phyloP scores from a whole-genome alignment of 2,113 vertebrate genomes.

The Phylloscopus trochiloides region DNA sequence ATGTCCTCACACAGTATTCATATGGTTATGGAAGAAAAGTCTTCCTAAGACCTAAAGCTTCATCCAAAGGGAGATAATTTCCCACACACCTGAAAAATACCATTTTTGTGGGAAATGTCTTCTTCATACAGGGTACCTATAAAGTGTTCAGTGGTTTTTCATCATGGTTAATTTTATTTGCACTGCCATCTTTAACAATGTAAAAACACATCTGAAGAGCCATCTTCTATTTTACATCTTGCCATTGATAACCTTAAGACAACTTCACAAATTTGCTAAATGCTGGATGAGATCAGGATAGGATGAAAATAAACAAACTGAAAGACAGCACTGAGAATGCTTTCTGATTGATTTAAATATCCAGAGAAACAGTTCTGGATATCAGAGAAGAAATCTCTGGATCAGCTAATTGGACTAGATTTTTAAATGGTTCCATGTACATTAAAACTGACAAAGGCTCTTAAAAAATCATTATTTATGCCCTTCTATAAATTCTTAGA shows the following conservation, averaged over 20 bases:
- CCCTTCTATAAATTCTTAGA: background rate
- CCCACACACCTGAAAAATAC: background rate
- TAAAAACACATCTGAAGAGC: background rate
- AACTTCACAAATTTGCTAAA: background rate
- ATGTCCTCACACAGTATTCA: background rate
- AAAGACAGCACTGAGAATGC: background rate
- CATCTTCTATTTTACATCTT: background rate
- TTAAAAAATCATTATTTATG: slow-evolving; percentile 15
- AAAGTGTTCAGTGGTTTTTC: background rate
- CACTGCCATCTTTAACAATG: background rate
- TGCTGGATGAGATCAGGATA: background rate
- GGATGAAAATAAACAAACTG: background rate
- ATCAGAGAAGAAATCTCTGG: background rate
- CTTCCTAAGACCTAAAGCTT: background rate
- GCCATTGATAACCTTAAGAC: background rate
- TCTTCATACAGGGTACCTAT: background rate
- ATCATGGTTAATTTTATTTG: background rate
- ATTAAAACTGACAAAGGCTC: slow-evolving; percentile 5
- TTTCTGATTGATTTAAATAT: background rate
- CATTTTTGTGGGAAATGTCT: background rate
- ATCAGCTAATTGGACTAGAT: background rate
- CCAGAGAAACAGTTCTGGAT: background rate
- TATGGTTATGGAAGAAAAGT: background rate
- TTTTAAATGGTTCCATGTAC: background rate
- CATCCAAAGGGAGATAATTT: background rate